Evolutionary conservation across 2,888 invertebrate species (phyloP).

Genomic region (Agonopterix alstromeriana): DNA sequence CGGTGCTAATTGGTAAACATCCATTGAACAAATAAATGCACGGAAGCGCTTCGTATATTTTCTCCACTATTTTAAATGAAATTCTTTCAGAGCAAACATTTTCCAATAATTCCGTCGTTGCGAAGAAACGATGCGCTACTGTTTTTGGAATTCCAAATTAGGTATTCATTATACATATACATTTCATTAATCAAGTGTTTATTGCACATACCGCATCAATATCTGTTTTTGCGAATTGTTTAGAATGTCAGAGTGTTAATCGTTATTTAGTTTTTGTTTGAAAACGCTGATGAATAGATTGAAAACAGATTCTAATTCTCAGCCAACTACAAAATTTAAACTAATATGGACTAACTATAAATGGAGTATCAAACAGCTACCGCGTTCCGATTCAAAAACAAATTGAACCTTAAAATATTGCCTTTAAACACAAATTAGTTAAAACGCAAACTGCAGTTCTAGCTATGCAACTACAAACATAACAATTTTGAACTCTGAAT

Average conservation of each 20-base stretch:
- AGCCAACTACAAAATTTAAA: too few relatives aligned
- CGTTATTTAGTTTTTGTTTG: too few relatives aligned
- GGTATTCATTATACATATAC: conserved; percentile 50
- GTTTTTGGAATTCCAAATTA: conserved; percentile 47
- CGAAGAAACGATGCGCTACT: conserved; percentile 28
- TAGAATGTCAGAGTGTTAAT: too few relatives aligned
- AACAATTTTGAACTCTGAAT: conserved; percentile 36
- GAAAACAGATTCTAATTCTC: too few relatives aligned
- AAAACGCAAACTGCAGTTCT: conserved; percentile 9
- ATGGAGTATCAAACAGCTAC: conserved; percentile 10
- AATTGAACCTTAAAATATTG: conserved; percentile 31
- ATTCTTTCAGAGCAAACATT: conserved; percentile 63
- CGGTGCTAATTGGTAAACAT: conserved; percentile 60
- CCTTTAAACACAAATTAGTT: conserved; percentile 38
- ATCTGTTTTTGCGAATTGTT: too few relatives aligned
- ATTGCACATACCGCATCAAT: conserved; percentile 22
- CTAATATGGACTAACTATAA: too few relatives aligned
- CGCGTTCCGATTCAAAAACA: conserved; percentile 10
- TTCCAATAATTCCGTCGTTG: conserved; percentile 45
- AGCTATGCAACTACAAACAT: conserved; percentile 11
- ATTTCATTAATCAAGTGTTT: conserved; percentile 55
- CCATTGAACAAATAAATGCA: conserved; percentile 44
- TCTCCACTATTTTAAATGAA: conserved; percentile 62
- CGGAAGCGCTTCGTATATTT: conserved; percentile 32
- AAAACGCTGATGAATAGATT: too few relatives aligned